Percentiles rank a stretch among this genome's conserved stretches.
These are phyloP conservation scores for Microtus oregoni DNA, from an alignment of 2,113 vertebrate species.

Conservation along the genomic window DNA sequence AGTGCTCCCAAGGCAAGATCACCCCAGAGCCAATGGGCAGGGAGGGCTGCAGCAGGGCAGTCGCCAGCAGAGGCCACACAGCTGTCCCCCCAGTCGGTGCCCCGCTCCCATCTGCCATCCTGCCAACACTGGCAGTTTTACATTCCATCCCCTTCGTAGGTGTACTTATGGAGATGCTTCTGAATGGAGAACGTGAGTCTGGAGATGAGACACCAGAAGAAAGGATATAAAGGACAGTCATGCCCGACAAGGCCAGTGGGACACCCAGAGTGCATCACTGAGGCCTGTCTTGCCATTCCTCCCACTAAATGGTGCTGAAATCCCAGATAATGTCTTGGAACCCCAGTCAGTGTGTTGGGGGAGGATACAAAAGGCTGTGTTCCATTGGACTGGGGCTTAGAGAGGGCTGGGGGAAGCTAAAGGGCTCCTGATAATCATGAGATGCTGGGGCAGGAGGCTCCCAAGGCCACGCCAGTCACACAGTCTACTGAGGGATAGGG, in stretches of 20 bases:
- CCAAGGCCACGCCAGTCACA: not conserved
- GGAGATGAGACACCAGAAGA: not conserved
- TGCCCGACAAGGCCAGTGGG: not conserved
- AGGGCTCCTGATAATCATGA: not conserved
- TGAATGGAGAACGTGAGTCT: not conserved
- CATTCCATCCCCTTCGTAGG: rapidly evolving
- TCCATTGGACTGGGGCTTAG: not conserved
- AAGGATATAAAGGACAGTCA: not conserved
- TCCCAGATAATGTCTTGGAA: not conserved
- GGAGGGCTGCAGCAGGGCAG: not conserved
- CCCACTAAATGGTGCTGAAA: not conserved
- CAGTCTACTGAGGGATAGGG: not conserved
- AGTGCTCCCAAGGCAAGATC: not conserved
- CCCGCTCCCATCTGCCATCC: constrained; percentile 72
- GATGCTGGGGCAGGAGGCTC: not conserved
- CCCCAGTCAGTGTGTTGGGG: no score
- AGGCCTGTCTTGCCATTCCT: not conserved
- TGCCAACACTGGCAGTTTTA: not conserved
- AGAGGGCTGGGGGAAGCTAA: not conserved
- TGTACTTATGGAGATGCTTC: not conserved
- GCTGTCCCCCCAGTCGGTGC: not conserved
- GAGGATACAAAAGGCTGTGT: not conserved
- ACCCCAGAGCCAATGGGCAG: not conserved
- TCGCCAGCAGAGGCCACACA: no score
- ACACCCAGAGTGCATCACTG: not conserved